These are phyloP conservation scores for Caenorhabditis becei DNA, from an alignment of 2,888 invertebrate genomes.

Conservation along the genomic window DNA sequence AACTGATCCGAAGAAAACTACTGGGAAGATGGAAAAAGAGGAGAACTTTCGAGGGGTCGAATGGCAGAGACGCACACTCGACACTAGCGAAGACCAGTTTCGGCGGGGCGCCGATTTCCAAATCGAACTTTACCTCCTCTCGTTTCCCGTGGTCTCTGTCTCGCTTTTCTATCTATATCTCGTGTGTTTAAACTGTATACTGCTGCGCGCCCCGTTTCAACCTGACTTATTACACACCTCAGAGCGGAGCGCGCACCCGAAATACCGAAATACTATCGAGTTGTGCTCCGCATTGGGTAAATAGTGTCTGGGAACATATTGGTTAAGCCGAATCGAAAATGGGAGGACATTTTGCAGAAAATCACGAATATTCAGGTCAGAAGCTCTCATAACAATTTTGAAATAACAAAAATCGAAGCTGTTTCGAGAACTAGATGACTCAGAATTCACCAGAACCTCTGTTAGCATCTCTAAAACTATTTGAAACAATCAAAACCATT, in stretches of 20 bases:
- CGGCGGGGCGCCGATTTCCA: not conserved
- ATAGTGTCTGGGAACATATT: too few relatives aligned
- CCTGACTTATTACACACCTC: constrained; percentile 4
- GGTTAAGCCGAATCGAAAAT: too few relatives aligned
- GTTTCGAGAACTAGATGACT: too few relatives aligned
- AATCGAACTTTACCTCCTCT: constrained; percentile 28
- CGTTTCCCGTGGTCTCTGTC: not conserved
- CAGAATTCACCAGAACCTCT: too few relatives aligned
- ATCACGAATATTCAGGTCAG: too few relatives aligned
- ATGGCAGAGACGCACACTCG: constrained; percentile 45
- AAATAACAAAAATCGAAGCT: too few relatives aligned
- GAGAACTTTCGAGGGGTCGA: constrained; percentile 35
- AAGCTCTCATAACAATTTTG: too few relatives aligned
- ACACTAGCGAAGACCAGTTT: constrained; percentile 36
- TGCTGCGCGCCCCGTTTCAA: constrained; percentile 13
- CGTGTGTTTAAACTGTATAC: constrained; percentile 59
- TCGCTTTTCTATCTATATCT: constrained; percentile 53
- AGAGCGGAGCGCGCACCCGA: too few relatives aligned
- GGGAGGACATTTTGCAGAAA: too few relatives aligned
- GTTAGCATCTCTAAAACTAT: too few relatives aligned
- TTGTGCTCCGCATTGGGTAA: not conserved
- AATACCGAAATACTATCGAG: not conserved
- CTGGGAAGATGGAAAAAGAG: constrained; percentile 1
- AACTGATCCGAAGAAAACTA: constrained; percentile 30
- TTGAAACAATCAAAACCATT: too few relatives aligned